These are phyloP conservation scores for Streptopelia turtur DNA, from an alignment of 2,797 vertebrate genomes.

Conservation along the genomic window DNA sequence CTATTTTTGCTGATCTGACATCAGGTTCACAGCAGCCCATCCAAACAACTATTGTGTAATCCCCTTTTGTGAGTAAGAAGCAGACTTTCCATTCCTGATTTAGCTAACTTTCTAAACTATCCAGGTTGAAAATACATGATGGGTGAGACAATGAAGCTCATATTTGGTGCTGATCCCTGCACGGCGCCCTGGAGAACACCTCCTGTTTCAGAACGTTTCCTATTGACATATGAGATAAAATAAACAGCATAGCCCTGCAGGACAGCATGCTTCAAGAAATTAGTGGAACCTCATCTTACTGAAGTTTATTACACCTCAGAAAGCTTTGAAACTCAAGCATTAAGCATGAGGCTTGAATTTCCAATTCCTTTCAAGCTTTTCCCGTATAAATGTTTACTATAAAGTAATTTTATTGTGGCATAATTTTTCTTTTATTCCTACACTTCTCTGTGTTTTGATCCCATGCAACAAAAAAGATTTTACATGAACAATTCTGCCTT, in stretches of 20 bases:
- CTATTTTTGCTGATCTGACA: conserved; percentile 81
- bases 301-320: not conserved
- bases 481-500: not conserved
- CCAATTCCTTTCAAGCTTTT: conserved; percentile 29
- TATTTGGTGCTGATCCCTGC: conserved; percentile 37
- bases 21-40: conserved; percentile 73
- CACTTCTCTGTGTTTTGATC: not conserved
- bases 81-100: conserved; percentile 77
- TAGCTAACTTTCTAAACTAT: conserved; percentile 61
- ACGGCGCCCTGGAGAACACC: not conserved
- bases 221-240: conserved; percentile 40
- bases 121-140: conserved; percentile 27
- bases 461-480: not conserved
- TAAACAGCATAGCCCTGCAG: not conserved
- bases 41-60: conserved; percentile 49
- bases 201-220: conserved; percentile 51
- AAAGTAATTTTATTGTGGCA: not conserved
- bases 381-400: not conserved
- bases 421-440: conserved; percentile 33
- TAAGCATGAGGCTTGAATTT: conserved; percentile 10
- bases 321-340: conserved; percentile 25
- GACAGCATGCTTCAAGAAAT: conserved; percentile 29
- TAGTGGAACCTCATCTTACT: conserved; percentile 37
- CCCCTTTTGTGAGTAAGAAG: conserved; percentile 48
- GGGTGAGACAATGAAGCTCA: conserved; percentile 49